A percentile compares a stretch with the other conserved stretches of the same genome.
Evolutionary conservation across 2,113 vertebrate genomes (phyloP).

Genomic region (Oncorhynchus kisutch): DNA sequence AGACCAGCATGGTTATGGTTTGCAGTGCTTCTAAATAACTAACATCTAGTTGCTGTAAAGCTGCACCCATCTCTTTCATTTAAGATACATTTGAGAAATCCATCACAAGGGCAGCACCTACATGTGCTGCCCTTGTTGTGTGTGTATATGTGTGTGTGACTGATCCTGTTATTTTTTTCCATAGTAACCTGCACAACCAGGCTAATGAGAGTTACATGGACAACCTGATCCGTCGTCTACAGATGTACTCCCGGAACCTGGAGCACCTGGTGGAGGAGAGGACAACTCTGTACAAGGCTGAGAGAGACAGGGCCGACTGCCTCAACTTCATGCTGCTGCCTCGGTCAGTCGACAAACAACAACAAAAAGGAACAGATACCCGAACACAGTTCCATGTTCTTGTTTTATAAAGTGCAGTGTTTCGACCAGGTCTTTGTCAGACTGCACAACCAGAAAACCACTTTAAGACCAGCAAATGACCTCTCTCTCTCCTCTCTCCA

Average conservation of each 20-base stretch:
- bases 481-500: slow-evolving; percentile 46
- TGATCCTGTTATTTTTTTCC: not conserved
- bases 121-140: not conserved
- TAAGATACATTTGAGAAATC: no score
- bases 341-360: slow-evolving; percentile 70
- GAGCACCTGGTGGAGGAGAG: slow-evolving; percentile 94
- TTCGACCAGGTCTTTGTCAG: no score
- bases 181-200: slow-evolving; percentile 87
- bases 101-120: no score
- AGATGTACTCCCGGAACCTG: slow-evolving; percentile 93
- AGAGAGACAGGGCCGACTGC: slow-evolving; percentile 89
- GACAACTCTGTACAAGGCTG: slow-evolving; percentile 91
- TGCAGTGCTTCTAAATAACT: no score
- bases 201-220: slow-evolving; percentile 95
- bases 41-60: no score
- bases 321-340: slow-evolving; percentile 98
- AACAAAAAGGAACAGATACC: not conserved
- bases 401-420: no score
- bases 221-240: slow-evolving; percentile 90
- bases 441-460: no score
- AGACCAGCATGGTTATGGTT: no score
- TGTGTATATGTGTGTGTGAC: not conserved
- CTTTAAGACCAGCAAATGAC: not conserved
- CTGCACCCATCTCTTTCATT: no score
- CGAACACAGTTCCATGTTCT: no score